phyloP scores from a whole-genome alignment of 1,140 invertebrate species.

The Marisa cornuarietis region DNA sequence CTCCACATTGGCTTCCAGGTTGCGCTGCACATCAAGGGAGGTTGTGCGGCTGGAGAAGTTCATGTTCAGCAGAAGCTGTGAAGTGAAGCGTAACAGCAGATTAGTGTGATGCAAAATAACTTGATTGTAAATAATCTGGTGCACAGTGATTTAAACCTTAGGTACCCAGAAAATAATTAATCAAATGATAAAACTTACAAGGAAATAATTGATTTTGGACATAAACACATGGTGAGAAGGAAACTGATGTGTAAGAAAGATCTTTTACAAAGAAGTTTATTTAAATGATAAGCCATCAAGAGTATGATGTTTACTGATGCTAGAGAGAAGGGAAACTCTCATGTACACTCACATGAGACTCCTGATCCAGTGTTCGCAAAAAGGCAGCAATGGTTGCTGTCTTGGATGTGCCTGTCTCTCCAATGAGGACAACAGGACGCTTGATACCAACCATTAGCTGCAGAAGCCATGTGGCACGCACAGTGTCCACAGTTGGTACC shows the following conservation, averaged over 20 bases:
- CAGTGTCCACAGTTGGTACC: constrained; percentile 88
- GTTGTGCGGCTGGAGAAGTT: constrained; percentile 92
- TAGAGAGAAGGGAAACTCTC: not conserved
- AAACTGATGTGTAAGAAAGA: not conserved
- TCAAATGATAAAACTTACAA: not conserved
- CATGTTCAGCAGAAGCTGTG: constrained; percentile 75
- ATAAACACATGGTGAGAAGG: not conserved
- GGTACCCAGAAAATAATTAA: not conserved
- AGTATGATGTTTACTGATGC: not conserved
- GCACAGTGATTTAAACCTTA: not conserved
- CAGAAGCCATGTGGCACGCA: constrained; percentile 81
- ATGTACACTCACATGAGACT: constrained; percentile 71
- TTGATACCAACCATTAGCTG: constrained; percentile 80
- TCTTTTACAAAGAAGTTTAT: too few species aligned
- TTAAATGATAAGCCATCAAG: too few species aligned
- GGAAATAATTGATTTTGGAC: not conserved
- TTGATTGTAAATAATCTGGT: not conserved
- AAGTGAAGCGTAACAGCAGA: constrained; percentile 17
- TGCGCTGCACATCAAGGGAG: constrained; percentile 87
- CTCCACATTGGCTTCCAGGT: constrained; percentile 85
- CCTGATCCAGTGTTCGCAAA: constrained; percentile 75
- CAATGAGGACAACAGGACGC: constrained; percentile 83
- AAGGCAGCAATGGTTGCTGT: constrained; percentile 87
- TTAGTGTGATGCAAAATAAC: not conserved
- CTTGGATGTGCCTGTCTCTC: constrained; percentile 91